Base-by-base conservation (phyloP, 2,797 vertebrate genomes). In the Acestrorhynchus altus region DNA sequence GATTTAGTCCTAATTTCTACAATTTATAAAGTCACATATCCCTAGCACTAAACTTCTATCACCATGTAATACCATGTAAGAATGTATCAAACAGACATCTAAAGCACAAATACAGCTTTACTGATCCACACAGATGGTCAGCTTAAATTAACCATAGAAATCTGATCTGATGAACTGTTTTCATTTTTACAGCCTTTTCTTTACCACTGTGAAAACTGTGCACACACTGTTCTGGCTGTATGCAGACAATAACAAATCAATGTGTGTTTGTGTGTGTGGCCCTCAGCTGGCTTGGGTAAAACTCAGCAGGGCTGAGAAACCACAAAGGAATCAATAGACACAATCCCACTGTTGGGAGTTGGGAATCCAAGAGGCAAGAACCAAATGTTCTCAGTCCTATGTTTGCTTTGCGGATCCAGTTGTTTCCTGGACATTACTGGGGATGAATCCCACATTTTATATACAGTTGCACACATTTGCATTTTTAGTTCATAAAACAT, bases 291-390 rank as follows among this genome's bases (percentile, higher is more conserved):
- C 39, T 64, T 51, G 24, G 40, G 24, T 44, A 57, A 71, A 73
- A 35, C 44, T 65, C 64, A 68, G 63, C 54, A 64, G 67, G 57
- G 35, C 13, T 39, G 44, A 28, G 44, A 61, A 68, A 42, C 49
- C 52, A 79, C 71, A 74, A 47, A 47, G 64, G 39, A 74, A 57
- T 67, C 70, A 67, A 72, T 72, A 78, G 47, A 57, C 35, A 72
- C 61, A 42, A 51, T 44, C 24, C 22, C 54, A 70, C 65, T 26
- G 31, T 22, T 56, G 57, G 39, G 61, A 71, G 57, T 35, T n/a
- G 68, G 16, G 51, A 72, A 68, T 42, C 61, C 44, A 72, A 31
- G 18, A 24, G 67, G 16, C 18, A 66, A 66, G 51, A 24, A 64
- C 52, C 46, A 56, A 74, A 74, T 54, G 46, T 60, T 52, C 57